Conservation (phyloP, 2,797 vertebrate species). For the Nyctalus aviator region DNA sequence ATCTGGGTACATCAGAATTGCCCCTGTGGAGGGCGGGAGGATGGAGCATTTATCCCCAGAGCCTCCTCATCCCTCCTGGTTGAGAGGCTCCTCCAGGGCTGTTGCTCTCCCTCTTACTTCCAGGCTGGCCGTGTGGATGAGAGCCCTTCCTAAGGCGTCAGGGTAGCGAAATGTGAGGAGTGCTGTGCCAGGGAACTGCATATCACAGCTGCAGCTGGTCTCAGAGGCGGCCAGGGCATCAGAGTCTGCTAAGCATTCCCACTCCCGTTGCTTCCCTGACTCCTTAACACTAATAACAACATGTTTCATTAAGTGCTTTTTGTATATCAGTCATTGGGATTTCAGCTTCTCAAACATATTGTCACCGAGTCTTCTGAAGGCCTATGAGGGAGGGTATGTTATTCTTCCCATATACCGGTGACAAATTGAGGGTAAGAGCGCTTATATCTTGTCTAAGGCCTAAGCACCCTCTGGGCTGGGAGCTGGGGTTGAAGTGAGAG, state of each 20-base stretch:
- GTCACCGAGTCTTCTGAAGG: not conserved
- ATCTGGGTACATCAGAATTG: not conserved
- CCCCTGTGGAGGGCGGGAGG: not conserved
- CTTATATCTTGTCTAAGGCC: not conserved
- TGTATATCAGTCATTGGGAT: not conserved
- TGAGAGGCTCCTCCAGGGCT: not conserved
- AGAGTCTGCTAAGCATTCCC: not conserved
- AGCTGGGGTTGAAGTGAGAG: not conserved
- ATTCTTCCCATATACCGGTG: not conserved
- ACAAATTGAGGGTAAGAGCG: not conserved
- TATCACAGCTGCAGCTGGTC: not conserved
- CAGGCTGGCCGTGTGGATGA: not conserved
- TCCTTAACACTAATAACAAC: not conserved
- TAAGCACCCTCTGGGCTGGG: too few relatives aligned
- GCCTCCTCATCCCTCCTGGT: rapidly evolving
- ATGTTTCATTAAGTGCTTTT: not conserved
- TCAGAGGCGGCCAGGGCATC: not conserved
- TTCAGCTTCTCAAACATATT: not conserved
- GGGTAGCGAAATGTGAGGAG: rapidly evolving
- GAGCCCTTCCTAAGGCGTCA: not conserved
- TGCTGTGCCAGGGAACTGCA: rapidly evolving
- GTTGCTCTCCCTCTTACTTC: not conserved
- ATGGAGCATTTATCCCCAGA: not conserved
- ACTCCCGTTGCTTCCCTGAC: not conserved
- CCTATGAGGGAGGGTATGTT: not conserved